These are phyloP conservation scores for Australoheros facetus DNA, from an alignment of 2,797 vertebrate genomes.

Conservation along the genomic window DNA sequence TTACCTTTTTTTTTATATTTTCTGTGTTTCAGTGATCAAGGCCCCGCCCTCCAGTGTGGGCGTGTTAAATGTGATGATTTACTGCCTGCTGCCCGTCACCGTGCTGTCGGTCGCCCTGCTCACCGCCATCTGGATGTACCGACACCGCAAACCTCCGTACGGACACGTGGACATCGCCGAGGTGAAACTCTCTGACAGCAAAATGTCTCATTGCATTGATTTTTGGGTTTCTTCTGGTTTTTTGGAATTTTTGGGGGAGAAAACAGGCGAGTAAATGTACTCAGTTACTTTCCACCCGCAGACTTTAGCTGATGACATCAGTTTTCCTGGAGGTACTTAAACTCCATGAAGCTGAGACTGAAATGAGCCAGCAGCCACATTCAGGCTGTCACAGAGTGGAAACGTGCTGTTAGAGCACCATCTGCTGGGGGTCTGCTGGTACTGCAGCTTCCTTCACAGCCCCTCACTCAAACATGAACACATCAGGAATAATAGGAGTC, in stretches of 20 bases:
- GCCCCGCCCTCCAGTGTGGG: conserved; percentile 80
- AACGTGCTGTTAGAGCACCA: neutral
- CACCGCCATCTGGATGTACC: conserved; percentile 93
- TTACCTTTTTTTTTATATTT: neutral
- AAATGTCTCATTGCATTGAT: too few relatives aligned
- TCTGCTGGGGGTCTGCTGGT: neutral
- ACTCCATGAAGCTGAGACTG: too few relatives aligned
- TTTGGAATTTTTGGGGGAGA: too few relatives aligned
- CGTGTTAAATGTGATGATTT: conserved; percentile 87
- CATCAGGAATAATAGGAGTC: too few relatives aligned
- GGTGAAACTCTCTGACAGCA: conserved; percentile 21
- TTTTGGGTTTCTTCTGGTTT: too few relatives aligned
- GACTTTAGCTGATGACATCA: neutral
- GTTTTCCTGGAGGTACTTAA: neutral
- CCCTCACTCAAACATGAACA: too few relatives aligned
- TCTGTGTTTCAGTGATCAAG: conserved; percentile 81
- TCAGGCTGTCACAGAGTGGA: too few relatives aligned
- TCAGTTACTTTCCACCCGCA: neutral
- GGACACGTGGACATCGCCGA: conserved; percentile 91
- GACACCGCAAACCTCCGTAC: conserved; percentile 91
- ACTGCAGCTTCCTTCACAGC: neutral
- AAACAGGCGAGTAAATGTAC: neutral
- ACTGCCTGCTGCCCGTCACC: conserved; percentile 89
- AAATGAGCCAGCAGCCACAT: too few relatives aligned
- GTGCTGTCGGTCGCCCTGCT: conserved; percentile 87